Evolutionary conservation across 2,797 vertebrate genomes (phyloP), one percentile per base, ranked within the genome.

Genomic region (Microctenopoma lineatum): DNA sequence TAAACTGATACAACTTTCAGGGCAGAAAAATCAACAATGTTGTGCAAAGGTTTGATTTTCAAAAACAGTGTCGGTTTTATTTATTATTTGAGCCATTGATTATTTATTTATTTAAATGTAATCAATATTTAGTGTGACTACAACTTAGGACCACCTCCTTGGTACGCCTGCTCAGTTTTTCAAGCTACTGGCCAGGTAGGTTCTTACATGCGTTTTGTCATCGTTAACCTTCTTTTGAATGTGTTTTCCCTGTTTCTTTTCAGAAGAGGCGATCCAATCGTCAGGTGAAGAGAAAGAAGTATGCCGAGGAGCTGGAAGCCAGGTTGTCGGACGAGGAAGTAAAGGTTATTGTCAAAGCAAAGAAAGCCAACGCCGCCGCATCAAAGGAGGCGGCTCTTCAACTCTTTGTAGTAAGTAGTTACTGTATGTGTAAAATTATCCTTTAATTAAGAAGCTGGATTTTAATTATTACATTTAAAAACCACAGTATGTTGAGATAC

Each of bases 231-330:
- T 36, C 56, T 45, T 69, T 6, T 73, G 27, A 73, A 70, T 58
- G 4, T 54, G 21, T 26, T 50, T 69, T 46, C 18, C 4, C 16
- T 16, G 29, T 27, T 3, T 12, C 89, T 46, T 80, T 89, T n/a
- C 75, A 99, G 98, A 99, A 98, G 90, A 96, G 98, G 83, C 95
- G 98, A 77, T 99, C 98, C 16, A 99, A 98, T 92, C 94, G 98
- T 7, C 97, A 99, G 90, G 93, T 99, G 84, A 99, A 99, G 92
- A 95, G 96, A 64, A 99, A 98, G 94, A 97, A 97, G 71, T 99
- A 99, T 0, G 92, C 95, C 5, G 98, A 99, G 87, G 97, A 98
- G 80, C 92, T 93, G 74, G 98, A 98, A 89, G 95, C 96, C 66
- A 95, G 96, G 62, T 89, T 97, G 39, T 97, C 95, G 0, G 97